A percentile compares a stretch with the other conserved stretches of the same genome.
Conservation (phyloP, 1,140 invertebrate species). For the Vanessa tameamea region DNA sequence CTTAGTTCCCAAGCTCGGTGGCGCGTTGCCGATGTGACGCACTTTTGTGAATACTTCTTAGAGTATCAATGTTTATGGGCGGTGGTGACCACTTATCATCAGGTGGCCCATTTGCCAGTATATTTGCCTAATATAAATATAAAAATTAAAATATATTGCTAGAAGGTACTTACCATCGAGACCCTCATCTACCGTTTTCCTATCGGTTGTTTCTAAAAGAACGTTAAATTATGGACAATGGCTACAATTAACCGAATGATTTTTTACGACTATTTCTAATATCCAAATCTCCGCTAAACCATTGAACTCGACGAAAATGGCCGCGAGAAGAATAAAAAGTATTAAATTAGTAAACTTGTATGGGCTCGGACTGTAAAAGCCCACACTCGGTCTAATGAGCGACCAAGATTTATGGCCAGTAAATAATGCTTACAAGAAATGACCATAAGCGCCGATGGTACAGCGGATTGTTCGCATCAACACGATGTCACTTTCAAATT, state of each 20-base stretch:
- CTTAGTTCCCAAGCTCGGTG: too few relatives aligned
- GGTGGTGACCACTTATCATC: too few relatives aligned
- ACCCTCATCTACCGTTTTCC: too few relatives aligned
- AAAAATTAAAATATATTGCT: too few relatives aligned
- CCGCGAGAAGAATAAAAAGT: conserved; percentile 40
- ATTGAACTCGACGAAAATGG: conserved; percentile 50
- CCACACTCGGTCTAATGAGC: conserved; percentile 69
- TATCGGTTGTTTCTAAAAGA: background rate
- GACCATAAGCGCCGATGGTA: conserved; percentile 40
- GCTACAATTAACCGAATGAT: background rate
- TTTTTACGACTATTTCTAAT: conserved; percentile 41
- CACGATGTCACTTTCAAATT: too few relatives aligned
- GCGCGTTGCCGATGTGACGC: too few relatives aligned
- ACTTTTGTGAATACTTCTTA: too few relatives aligned
- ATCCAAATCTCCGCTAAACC: conserved; percentile 36
- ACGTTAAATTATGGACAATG: background rate
- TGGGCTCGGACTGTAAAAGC: conserved; percentile 53
- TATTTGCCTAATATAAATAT: too few relatives aligned
- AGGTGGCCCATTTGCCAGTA: too few relatives aligned
- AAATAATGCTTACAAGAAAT: conserved; percentile 67
- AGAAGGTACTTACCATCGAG: too few relatives aligned
- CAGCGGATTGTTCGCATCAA: conserved; percentile 24
- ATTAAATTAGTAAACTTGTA: conserved; percentile 38
- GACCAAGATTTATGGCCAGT: conserved; percentile 59
- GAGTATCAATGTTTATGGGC: too few relatives aligned